These are phyloP conservation scores for Gastrophysa polygoni DNA, from an alignment of 2,888 invertebrate genomes.

Conservation along the genomic window DNA sequence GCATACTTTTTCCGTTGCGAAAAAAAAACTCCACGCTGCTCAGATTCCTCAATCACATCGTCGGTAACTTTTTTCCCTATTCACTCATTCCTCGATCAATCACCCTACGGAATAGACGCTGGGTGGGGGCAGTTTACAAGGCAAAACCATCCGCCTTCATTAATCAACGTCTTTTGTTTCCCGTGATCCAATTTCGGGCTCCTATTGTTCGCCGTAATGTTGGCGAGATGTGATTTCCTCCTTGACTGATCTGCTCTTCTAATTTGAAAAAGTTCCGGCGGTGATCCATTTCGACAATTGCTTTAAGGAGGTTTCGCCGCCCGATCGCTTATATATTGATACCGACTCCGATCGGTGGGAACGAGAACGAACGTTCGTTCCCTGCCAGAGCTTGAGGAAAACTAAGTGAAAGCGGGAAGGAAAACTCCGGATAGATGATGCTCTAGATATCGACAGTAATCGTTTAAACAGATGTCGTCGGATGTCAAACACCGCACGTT, in stretches of 20 bases:
- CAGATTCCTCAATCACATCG: too few species aligned
- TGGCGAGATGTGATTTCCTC: constrained; percentile 49
- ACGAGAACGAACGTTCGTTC: too few species aligned
- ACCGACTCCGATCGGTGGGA: background rate
- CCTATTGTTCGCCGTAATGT: constrained; percentile 52
- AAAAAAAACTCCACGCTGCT: too few species aligned
- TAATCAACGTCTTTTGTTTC: constrained; percentile 58
- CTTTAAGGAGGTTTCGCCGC: constrained; percentile 2
- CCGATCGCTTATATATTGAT: background rate
- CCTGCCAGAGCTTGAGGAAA: too few species aligned
- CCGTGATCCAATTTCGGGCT: constrained; percentile 57
- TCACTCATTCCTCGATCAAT: constrained; percentile 50
- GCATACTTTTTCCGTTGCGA: too few species aligned
- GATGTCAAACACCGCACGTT: too few species aligned
- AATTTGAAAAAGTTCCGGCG: constrained; percentile 45
- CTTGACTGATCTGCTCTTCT: constrained; percentile 45
- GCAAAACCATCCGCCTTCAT: constrained; percentile 52
- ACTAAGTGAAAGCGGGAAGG: too few species aligned
- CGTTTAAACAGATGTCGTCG: too few species aligned
- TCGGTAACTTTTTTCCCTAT: constrained; percentile 13
- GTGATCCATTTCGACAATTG: constrained; percentile 13
- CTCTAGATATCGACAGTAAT: too few species aligned
- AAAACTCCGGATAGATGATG: too few species aligned
- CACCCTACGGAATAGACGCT: constrained; percentile 46
- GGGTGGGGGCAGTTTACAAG: constrained; percentile 52